These are phyloP conservation scores for Escarpia spicata DNA, from an alignment of 2,888 invertebrate species.

Conservation along the genomic window DNA sequence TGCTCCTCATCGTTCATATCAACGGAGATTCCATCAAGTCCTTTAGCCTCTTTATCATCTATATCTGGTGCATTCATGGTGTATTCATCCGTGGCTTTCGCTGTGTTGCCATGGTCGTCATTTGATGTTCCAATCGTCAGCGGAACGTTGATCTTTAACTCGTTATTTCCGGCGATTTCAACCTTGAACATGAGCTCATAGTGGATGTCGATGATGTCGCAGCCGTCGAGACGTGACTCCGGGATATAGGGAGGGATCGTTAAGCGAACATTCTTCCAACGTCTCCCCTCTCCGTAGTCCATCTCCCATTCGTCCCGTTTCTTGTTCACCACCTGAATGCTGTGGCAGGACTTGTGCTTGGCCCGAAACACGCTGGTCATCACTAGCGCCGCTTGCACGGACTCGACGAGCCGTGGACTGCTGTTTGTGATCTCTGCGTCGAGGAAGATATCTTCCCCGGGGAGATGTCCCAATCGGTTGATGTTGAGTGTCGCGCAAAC, in stretches of 20 bases:
- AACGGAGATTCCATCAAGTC: slow-evolving; percentile 19
- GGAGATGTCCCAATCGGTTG: slow-evolving; percentile 57
- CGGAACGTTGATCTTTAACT: slow-evolving; percentile 55
- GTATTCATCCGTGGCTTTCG: neutral
- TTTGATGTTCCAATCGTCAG: slow-evolving; percentile 53
- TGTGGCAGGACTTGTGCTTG: slow-evolving; percentile 47
- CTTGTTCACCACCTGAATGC: slow-evolving; percentile 57
- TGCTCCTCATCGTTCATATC: slow-evolving; percentile 32
- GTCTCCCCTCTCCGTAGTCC: slow-evolving; percentile 56
- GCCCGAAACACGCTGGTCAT: slow-evolving; percentile 61
- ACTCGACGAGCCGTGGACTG: slow-evolving; percentile 47
- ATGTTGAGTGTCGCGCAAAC: slow-evolving; percentile 46
- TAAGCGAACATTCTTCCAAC: slow-evolving; percentile 61
- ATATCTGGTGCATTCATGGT: neutral
- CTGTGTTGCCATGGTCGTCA: neutral
- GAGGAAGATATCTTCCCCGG: slow-evolving; percentile 61
- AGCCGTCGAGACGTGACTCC: slow-evolving; percentile 59
- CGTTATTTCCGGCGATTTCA: slow-evolving; percentile 56
- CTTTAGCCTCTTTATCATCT: neutral
- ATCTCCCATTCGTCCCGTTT: slow-evolving; percentile 61
- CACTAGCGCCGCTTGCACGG: slow-evolving; percentile 49
- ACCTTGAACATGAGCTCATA: slow-evolving; percentile 61
- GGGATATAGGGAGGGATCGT: slow-evolving; percentile 63
- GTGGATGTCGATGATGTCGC: slow-evolving; percentile 63
- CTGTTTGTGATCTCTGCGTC: slow-evolving; percentile 59